These are phyloP conservation scores for Alethe diademata DNA, from an alignment of 2,113 vertebrate genomes.

Conservation along the genomic window DNA sequence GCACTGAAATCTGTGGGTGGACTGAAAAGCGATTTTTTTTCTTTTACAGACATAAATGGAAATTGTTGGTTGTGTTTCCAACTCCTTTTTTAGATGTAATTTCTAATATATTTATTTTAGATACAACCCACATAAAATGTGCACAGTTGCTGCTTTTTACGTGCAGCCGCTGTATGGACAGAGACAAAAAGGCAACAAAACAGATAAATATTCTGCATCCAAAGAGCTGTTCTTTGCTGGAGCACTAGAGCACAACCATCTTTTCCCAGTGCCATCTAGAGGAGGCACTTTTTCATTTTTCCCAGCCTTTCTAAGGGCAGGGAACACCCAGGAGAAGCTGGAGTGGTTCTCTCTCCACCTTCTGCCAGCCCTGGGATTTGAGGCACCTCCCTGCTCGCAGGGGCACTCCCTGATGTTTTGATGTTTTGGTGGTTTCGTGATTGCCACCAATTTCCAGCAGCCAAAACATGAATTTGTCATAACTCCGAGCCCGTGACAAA, in stretches of 20 bases:
- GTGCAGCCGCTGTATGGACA: fast-evolving
- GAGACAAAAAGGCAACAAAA: neutral
- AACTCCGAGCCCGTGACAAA: constrained; percentile 68
- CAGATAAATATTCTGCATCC: neutral
- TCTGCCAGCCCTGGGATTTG: constrained; percentile 50
- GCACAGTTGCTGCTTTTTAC: neutral
- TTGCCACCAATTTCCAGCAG: constrained; percentile 78
- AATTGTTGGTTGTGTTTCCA: neutral
- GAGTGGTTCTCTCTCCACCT: neutral
- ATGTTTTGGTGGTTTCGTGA: constrained; percentile 80
- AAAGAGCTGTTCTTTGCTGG: neutral
- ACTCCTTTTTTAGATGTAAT: neutral
- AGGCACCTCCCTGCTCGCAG: constrained; percentile 42
- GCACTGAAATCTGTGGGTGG: neutral
- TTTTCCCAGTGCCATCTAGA: neutral
- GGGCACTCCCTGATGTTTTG: constrained; percentile 75
- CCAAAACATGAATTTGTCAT: constrained; percentile 86
- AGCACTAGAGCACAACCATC: neutral
- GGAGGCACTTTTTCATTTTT: neutral
- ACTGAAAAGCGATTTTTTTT: neutral
- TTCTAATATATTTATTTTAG: neutral
- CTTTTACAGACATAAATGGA: neutral
- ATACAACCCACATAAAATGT: neutral
- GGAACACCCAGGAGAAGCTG: neutral
- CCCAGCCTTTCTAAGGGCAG: neutral